Evolutionary conservation across 1,140 invertebrate genomes (phyloP).

Genomic region (Leguminivora glycinivorella): DNA sequence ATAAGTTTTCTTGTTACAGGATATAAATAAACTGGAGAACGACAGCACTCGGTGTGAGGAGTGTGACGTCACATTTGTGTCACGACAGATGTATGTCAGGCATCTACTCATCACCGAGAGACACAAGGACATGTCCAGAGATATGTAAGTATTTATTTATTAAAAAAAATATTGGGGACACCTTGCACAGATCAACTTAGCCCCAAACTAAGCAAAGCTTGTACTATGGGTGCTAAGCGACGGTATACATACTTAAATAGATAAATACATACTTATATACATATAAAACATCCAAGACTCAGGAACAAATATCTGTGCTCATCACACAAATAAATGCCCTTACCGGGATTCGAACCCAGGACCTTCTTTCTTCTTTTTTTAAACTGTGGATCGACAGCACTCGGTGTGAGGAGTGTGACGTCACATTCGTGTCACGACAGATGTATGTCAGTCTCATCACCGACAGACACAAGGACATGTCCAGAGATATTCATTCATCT

Average conservation of each 20-base stretch:
- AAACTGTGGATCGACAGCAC: no score
- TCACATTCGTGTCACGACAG: constrained; percentile 14
- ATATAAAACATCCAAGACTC: no score
- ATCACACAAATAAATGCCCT: no score
- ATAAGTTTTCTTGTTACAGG: constrained; percentile 5
- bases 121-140: constrained; percentile 18
- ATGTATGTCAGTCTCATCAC: constrained; percentile 22
- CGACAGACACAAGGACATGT: constrained; percentile 13
- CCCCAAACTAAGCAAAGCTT: no score
- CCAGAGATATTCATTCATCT: constrained; percentile 12
- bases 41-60: constrained; percentile 13
- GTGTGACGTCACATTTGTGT: constrained; percentile 16
- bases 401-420: constrained; percentile 7
- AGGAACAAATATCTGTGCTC: no score
- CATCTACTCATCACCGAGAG: constrained; percentile 23
- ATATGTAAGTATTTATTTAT: constrained; percentile 22
- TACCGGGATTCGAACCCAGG: no score
- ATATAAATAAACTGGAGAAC: constrained; percentile 1
- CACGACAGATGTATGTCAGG: constrained; percentile 12
- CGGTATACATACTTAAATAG: no score
- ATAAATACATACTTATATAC: no score
- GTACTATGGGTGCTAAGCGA: no score
- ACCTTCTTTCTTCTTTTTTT: no score
- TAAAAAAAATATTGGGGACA: no score
- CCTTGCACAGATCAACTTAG: no score